Conservation (phyloP, 2,888 invertebrate species). For the Phortica magna region DNA sequence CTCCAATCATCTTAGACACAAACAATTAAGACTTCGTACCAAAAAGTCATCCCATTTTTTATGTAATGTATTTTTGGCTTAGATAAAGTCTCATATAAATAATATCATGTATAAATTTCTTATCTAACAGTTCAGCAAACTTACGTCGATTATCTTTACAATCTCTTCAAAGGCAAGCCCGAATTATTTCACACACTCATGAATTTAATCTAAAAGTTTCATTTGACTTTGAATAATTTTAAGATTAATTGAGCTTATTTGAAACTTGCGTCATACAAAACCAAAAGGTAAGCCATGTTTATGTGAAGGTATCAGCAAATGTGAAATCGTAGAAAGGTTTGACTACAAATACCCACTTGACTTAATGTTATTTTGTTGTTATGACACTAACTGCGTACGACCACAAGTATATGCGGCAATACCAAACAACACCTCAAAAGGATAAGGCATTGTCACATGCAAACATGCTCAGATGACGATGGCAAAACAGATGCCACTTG, state of each 20-base stretch:
- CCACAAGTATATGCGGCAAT: not conserved
- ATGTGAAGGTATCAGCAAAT: too few relatives aligned
- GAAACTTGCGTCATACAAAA: not conserved
- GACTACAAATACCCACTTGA: constrained; percentile 17
- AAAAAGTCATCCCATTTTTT: too few relatives aligned
- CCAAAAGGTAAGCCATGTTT: too few relatives aligned
- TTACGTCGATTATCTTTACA: not conserved
- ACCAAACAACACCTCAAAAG: not conserved
- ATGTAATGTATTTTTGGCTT: too few relatives aligned
- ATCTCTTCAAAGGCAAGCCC: not conserved
- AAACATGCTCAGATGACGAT: not conserved
- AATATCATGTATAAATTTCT: too few relatives aligned
- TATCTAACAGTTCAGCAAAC: too few relatives aligned
- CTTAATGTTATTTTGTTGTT: constrained; percentile 22
- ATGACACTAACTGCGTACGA: not conserved
- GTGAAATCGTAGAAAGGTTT: too few relatives aligned
- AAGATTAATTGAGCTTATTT: constrained; percentile 6
- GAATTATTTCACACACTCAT: not conserved
- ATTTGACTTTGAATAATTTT: not conserved
- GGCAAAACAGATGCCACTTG: not conserved
- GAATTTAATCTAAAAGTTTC: not conserved
- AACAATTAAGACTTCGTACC: too few relatives aligned
- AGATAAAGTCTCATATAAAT: too few relatives aligned
- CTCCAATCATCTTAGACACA: too few relatives aligned
- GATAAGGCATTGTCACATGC: constrained; percentile 21